Evolutionary conservation across 1,140 invertebrate genomes (phyloP), one percentile per base, ranked within the genome.

Genomic region (Dreissena polymorpha): DNA sequence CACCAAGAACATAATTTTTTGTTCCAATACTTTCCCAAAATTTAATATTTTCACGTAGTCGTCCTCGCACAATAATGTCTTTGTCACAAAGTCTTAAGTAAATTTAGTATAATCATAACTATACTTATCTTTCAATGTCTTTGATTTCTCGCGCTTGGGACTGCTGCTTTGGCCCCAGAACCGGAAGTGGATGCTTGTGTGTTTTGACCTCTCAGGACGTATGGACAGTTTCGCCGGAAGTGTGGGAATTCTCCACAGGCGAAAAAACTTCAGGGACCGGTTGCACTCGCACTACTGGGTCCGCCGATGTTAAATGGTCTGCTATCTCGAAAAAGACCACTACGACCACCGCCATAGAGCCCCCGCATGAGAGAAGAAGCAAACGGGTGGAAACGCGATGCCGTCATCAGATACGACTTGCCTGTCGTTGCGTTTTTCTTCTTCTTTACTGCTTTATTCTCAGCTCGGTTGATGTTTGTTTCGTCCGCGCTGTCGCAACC

Each of bases 401-500:
- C 12, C 64, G 10, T 12, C 23, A 67, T 12, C 64, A 14, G 21
- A 18, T 18, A 55, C 53, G 53, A 27, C 64, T 21, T 67, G 50
- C 27, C 10, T n/a, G 7, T 8, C 16, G 18, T 10, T 73, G 71
- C n/a, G 7, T 39, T 53, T 51, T 67, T 63, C 29, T 67, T 50
- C 25, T 55, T 39, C 50, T 82, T 82, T 0, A 74, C 13, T 5
- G 69, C 69, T n/a, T n/a, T n/a, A n/a, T n/a, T n/a, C n/a, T n/a
- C n/a, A n/a, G n/a, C n/a, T n/a, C n/a, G n/a, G n/a, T 69, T 8
- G 25, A 84, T 77, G 29, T 71, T 68, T 14, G 21, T 60, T 18
- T 77, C 82, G 49, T 77, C 64, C 0, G 69, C 82, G 14, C 76
- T 80, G 60, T 84, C 67, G 57, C 51, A 21, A 73, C 81, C n/a